A percentile compares a stretch with the other conserved stretches of the same genome.
Conservation (phyloP, 2,113 vertebrate genomes). For the Cathartes aura region DNA sequence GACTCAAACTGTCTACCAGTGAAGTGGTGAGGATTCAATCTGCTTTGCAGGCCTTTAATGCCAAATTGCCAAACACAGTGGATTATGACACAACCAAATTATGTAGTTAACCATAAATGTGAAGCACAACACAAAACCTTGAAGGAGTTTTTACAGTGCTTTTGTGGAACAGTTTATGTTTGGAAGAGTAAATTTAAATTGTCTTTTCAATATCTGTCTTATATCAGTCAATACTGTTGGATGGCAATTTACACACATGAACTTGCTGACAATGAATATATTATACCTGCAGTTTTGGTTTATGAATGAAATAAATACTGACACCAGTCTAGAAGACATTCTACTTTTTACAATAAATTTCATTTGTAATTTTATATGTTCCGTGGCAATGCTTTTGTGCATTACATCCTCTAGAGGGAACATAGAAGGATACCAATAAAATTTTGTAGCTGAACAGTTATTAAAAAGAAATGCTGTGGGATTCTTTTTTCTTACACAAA, state of each 20-base stretch:
- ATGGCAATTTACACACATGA: conserved; percentile 81
- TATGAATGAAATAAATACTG: conserved; percentile 88
- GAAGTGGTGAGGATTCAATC: conserved; percentile 94
- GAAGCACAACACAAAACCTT: conserved; percentile 82
- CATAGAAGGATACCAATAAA: conserved; percentile 93
- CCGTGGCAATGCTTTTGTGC: conserved; percentile 94
- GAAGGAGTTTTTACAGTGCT: conserved; percentile 84
- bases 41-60: conserved; percentile 91
- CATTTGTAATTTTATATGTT: conserved; percentile 99
- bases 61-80: conserved; percentile 91
- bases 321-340: conserved; percentile 84
- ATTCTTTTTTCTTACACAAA: conserved; percentile 74
- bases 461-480: conserved; percentile 89
- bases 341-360: conserved; percentile 91
- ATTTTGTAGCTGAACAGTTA: conserved; percentile 99
- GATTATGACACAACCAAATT: conserved; percentile 96
- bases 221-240: conserved; percentile 81
- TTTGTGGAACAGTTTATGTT: conserved; percentile 85
- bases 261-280: conserved; percentile 84
- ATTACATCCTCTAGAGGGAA: conserved; percentile 90
- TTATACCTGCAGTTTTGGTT: conserved; percentile 80
- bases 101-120: conserved; percentile 92
- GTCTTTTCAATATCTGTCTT: conserved; percentile 87
- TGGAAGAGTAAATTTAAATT: conserved; percentile 85
- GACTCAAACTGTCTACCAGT: conserved; percentile 92